Base-by-base conservation (phyloP, 2,797 vertebrate species). In the Pogoniulus pusillus region DNA sequence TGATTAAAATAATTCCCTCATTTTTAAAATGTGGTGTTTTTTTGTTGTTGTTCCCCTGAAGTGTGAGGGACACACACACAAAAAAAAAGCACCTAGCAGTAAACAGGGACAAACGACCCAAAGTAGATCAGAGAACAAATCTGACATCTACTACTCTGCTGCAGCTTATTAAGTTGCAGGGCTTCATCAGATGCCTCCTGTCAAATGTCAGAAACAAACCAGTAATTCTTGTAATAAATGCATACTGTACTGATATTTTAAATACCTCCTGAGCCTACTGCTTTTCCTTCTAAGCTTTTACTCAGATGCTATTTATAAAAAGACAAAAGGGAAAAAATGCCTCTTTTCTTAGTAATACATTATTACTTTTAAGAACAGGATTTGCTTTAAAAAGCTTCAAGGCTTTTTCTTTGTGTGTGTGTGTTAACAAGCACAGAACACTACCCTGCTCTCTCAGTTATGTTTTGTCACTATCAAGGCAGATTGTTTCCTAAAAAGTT, bases 401-500 rank as follows among this genome's bases (percentile, higher is more conserved):
- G 24, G 4, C 3, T 45, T 45, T 17, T 57, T 69, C 57, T 60
- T 23, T 27, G 34, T 60, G 23, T 20, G 22, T 59, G 7, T 34
- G 11, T 20, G 30, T 58, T 84, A 71, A 79, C 18, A 22, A 77
- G 34, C 51, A 69, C 3, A 34, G 66, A 69, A 86, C 35, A 11
- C 54, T 66, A 63, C 39, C 51, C 27, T 73, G 26, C 41, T 89
- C 90, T 71, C 20, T 82, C 14, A 76, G 12, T 82, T 87, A 57
- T 24, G 10, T 3, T 4, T 16, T 45, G 68, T 8, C 35, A 53
- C 64, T 91, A 82, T 72, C 34, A 82, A 88, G 73, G 43, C 29
- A 65, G 27, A 78, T 16, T 73, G 58, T 77, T 88, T 90, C 10
- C 86, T 92, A 76, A 93, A 66, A 94, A 93, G 16, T 80, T 80